Percentiles rank a stretch among this genome's conserved stretches.
Evolutionary conservation across 1,140 invertebrate genomes (phyloP).

Genomic region (Acromyrmex charruanus): DNA sequence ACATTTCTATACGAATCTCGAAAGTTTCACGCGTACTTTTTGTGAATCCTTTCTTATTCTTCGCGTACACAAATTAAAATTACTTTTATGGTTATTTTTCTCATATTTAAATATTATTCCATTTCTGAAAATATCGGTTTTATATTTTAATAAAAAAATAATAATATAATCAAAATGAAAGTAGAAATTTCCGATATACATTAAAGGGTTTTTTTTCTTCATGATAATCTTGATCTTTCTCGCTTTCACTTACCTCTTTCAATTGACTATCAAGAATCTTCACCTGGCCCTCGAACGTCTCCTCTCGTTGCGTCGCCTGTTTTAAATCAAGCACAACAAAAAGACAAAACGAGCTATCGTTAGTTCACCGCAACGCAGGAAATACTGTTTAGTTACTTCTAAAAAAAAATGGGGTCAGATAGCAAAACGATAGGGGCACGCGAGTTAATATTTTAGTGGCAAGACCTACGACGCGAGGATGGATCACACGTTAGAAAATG

Average conservation of each 20-base stretch:
- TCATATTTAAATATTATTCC: not conserved
- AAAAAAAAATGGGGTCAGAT: slow-evolving; percentile 65
- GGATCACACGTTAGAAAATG: slow-evolving; percentile 70
- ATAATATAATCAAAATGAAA: slow-evolving; percentile 5
- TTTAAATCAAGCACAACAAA: slow-evolving; percentile 81
- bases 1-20: not conserved
- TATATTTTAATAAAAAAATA: slow-evolving; percentile 1
- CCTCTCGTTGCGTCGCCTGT: slow-evolving; percentile 98
- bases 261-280: slow-evolving; percentile 96
- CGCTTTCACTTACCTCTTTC: slow-evolving; percentile 93
- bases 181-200: not conserved
- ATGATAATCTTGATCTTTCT: not conserved
- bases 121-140: not conserved
- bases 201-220: not conserved
- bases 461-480: slow-evolving; percentile 69
- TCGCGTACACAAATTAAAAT: not conserved
- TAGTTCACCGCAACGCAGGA: slow-evolving; percentile 62
- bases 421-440: slow-evolving; percentile 62
- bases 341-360: slow-evolving; percentile 77
- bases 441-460: slow-evolving; percentile 62
- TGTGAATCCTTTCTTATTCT: not conserved
- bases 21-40: not conserved
- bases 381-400: slow-evolving; percentile 34
- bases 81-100: not conserved
- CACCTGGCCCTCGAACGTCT: slow-evolving; percentile 97